Evolutionary conservation across 2,797 vertebrate species (phyloP).

Genomic region (Leptatherina wallacei): DNA sequence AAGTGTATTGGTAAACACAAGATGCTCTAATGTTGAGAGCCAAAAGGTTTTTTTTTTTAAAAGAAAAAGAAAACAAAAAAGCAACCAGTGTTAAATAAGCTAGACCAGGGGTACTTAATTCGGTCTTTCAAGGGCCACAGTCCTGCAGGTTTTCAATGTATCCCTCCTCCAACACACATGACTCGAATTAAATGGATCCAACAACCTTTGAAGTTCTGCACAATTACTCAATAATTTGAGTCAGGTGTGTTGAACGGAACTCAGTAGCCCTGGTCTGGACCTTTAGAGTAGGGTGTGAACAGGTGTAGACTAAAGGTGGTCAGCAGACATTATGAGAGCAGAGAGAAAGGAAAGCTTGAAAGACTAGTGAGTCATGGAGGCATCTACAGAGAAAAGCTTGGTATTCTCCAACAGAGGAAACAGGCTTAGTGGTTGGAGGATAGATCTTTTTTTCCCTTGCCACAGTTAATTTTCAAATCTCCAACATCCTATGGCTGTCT

Average conservation of each 20-base stretch:
- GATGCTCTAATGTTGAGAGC: neutral
- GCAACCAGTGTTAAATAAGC: conserved; percentile 5
- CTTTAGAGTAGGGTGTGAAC: conserved; percentile 28
- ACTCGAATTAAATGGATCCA: no score
- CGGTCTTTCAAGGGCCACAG: no score
- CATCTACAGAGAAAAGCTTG: conserved; percentile 71
- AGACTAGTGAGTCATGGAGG: conserved; percentile 61
- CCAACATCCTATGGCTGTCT: conserved; percentile 83
- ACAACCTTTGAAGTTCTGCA: no score
- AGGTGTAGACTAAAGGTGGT: conserved; percentile 43
- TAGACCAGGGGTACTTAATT: no score
- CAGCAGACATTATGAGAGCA: conserved; percentile 47
- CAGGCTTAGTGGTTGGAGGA: conserved; percentile 80
- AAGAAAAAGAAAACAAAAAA: neutral
- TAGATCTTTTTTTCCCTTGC: conserved; percentile 75
- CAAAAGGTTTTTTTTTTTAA: no score
- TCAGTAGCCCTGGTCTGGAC: neutral
- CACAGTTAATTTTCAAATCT: conserved; percentile 87
- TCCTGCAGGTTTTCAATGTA: no score
- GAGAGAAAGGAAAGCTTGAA: conserved; percentile 34
- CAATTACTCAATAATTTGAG: no score
- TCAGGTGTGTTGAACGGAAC: no score
- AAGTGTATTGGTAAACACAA: neutral
- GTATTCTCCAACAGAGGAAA: conserved; percentile 77
- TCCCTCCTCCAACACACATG: no score